Evolutionary conservation across 2,113 vertebrate species (phyloP), one percentile per base, ranked within the genome.

Genomic region (Mustela nigripes): DNA sequence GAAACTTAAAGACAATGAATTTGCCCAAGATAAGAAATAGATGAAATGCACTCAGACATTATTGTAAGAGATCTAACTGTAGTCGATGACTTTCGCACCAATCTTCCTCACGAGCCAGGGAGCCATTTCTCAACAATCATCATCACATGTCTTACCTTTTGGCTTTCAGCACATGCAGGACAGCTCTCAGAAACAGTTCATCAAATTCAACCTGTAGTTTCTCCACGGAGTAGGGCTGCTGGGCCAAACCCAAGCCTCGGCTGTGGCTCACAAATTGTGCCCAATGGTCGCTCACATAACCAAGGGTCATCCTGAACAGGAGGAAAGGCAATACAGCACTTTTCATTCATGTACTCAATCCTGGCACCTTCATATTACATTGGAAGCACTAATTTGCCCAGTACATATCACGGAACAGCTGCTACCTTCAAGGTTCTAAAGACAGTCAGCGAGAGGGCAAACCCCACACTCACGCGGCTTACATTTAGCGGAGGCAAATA

Each of bases 241-340:
- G 87, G 42, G 96, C 94, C 45, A 98, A 96, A 74, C 98, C 98
- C 81, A 65, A 81, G 0, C 98, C 98, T 58, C 98, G 98, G 63
- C 97, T 98, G 74, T 97, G 81, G 83, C 98, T 99, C 97, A 99
- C 96, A 9, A 99, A 99, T 74, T 99, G 99, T 33, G 99, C 99
- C 99, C 99, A 99, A 95, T 99, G 99, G 97, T 99, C 99, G 96
- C 99, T 99, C 96, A 99, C 99, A 39, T 99, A 99, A 85, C 99
- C 99, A 91, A 99, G 98, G 0, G 99, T 99, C 99, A 99, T 99
- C 98, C 99, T 99, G 83, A 78, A 50, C 11, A 71, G 0, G 26
- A 87, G 28, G 31, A 95, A 76, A 85, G 45, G 87, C 50, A 94
- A 69, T 0, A 71, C 0, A 5, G 12, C 19, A 36, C 22, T 85